Conservation (phyloP, 2,797 vertebrate genomes). For the Enteromius argenteus region DNA sequence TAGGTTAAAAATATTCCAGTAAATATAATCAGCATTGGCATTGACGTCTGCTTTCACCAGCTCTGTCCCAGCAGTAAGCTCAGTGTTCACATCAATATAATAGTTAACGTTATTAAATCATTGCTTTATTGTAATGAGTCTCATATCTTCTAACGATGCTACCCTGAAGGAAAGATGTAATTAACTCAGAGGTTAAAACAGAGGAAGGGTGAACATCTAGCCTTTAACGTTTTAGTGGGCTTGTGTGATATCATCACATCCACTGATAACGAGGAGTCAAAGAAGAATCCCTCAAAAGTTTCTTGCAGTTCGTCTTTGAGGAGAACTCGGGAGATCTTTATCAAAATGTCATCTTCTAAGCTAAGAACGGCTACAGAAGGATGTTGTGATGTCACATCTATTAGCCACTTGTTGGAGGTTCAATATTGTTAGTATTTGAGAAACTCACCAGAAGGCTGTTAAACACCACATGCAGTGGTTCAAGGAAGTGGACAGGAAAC, state of each 20-base stretch:
- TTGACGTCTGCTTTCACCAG: slow-evolving; percentile 61
- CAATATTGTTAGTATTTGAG: slow-evolving; percentile 15
- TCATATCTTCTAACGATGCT: slow-evolving; percentile 74
- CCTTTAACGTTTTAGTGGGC: slow-evolving; percentile 67
- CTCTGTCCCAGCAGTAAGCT: slow-evolving; percentile 53
- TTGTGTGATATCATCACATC: slow-evolving; percentile 66
- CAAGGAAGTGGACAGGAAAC: slow-evolving; percentile 4
- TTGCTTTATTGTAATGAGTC: slow-evolving; percentile 77
- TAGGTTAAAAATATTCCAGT: background rate
- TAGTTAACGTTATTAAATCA: slow-evolving; percentile 76
- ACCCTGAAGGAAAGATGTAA: slow-evolving; percentile 76
- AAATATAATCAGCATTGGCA: slow-evolving; percentile 28
- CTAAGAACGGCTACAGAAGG: background rate
- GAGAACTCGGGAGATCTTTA: slow-evolving; percentile 16
- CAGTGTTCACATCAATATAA: slow-evolving; percentile 66
- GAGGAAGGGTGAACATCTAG: slow-evolving; percentile 72
- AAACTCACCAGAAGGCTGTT: background rate
- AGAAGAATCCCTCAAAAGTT: slow-evolving; percentile 59
- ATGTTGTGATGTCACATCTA: background rate
- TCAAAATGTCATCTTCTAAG: background rate
- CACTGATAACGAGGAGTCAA: slow-evolving; percentile 70
- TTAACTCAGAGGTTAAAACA: slow-evolving; percentile 78
- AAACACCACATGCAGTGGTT: slow-evolving; percentile 5
- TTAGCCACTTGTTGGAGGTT: background rate
- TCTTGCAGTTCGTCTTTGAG: slow-evolving; percentile 47